Percentiles rank a stretch among this genome's conserved stretches.
These are phyloP conservation scores for Polyergus mexicanus DNA, from an alignment of 1,140 invertebrate genomes.

Conservation along the genomic window DNA sequence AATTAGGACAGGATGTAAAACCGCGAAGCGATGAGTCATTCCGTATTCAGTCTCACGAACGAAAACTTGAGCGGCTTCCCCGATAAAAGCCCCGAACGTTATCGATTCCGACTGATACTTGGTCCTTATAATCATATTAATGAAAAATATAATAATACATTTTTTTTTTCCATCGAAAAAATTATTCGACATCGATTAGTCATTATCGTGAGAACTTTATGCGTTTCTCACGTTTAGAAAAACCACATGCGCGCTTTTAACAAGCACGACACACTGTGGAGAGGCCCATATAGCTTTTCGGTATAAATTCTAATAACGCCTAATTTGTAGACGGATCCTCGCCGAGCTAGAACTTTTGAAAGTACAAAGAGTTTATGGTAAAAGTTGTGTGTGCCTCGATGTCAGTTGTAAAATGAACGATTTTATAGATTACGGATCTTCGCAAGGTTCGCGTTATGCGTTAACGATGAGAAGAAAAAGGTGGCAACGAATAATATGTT, in stretches of 20 bases:
- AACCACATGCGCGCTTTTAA: neutral
- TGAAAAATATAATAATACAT: slow-evolving; percentile 5
- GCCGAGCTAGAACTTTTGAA: slow-evolving; percentile 61
- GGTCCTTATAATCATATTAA: neutral
- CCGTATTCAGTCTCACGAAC: slow-evolving; percentile 52
- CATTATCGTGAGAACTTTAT: slow-evolving; percentile 1
- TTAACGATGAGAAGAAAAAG: slow-evolving; percentile 2
- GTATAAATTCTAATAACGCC: slow-evolving; percentile 82
- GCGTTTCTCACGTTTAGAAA: slow-evolving; percentile 2
- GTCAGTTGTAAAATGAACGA: neutral
- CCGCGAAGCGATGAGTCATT: slow-evolving; percentile 56
- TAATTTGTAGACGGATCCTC: slow-evolving; percentile 79
- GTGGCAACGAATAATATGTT: neutral
- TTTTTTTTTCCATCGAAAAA: neutral
- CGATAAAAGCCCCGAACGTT: slow-evolving; percentile 45
- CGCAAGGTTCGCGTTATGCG: neutral
- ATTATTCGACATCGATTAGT: neutral
- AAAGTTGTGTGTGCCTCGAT: slow-evolving; percentile 25
- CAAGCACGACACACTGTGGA: neutral
- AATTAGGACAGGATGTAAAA: slow-evolving; percentile 59
- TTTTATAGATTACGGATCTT: no score
- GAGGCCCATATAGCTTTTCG: slow-evolving; percentile 79
- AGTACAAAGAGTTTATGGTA: slow-evolving; percentile 60
- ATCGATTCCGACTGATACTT: slow-evolving; percentile 12
- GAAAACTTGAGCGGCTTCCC: slow-evolving; percentile 43